These are phyloP conservation scores for Drosophila imparisetae DNA, from an alignment of 2,888 invertebrate species.

Conservation along the genomic window DNA sequence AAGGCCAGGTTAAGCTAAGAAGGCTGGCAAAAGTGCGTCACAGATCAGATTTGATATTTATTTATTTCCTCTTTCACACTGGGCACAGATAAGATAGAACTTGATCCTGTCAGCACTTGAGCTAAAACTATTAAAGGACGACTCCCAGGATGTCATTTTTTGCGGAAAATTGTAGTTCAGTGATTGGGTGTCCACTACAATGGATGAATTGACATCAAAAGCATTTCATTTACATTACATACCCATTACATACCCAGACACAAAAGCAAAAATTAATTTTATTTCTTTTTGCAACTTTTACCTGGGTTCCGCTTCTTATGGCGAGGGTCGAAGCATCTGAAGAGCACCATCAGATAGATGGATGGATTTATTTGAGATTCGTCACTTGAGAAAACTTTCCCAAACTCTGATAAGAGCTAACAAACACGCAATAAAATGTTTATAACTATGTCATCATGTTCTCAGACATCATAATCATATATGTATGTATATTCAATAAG, in stretches of 20 bases:
- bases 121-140: not conserved
- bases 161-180: not conserved
- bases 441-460: conserved; percentile 27
- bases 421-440: conserved; percentile 21
- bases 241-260: too few relatives aligned
- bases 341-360: not conserved
- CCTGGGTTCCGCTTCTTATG: conserved; percentile 35
- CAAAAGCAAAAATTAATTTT: conserved; percentile 8
- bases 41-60: not conserved
- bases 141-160: not conserved
- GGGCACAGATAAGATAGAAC: not conserved
- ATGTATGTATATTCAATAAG: not conserved
- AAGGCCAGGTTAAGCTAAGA: not conserved
- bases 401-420: conserved; percentile 24
- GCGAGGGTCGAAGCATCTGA: not conserved
- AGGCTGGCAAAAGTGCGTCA: too few relatives aligned
- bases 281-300: conserved; percentile 22
- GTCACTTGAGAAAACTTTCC: conserved; percentile 35
- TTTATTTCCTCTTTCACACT: not conserved
- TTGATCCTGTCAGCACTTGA: not conserved
- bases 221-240: not conserved
- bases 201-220: not conserved
- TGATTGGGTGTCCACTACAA: not conserved
- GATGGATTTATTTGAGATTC: conserved; percentile 13
- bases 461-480: conserved; percentile 15